phyloP scores from a whole-genome alignment of 2,113 vertebrate species.

The Microcebus ravelobensis region DNA sequence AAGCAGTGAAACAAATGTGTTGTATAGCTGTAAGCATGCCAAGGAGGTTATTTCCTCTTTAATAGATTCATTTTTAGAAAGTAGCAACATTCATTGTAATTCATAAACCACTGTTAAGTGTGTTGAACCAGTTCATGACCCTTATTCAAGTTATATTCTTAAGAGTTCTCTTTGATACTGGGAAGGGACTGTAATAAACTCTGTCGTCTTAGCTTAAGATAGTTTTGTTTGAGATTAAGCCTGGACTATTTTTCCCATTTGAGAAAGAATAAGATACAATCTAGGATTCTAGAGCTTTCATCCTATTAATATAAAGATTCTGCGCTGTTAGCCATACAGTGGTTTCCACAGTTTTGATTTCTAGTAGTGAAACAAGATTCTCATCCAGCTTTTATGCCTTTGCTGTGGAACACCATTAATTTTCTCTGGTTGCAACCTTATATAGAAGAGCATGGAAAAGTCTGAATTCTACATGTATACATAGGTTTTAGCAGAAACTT shows the following conservation, averaged over 20 bases:
- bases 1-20: constrained; percentile 65
- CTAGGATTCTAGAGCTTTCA: constrained; percentile 37
- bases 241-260: constrained; percentile 28
- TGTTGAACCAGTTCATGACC: constrained; percentile 30
- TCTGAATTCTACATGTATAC: background rate
- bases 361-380: constrained; percentile 39
- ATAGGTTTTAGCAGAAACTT: constrained; percentile 46
- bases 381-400: constrained; percentile 23
- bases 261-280: constrained; percentile 38
- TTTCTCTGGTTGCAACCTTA: constrained; percentile 60
- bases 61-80: constrained; percentile 44
- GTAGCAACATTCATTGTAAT: constrained; percentile 16
- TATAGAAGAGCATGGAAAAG: constrained; percentile 68
- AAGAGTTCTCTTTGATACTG: constrained; percentile 44
- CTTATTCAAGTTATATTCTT: constrained; percentile 33
- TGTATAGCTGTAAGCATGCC: constrained; percentile 70
- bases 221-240: constrained; percentile 46
- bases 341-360: constrained; percentile 43
- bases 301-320: constrained; percentile 20
- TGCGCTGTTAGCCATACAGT: background rate
- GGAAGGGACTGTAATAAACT: background rate
- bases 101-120: constrained; percentile 40
- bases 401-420: constrained; percentile 53
- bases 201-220: constrained; percentile 34
- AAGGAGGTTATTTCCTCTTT: constrained; percentile 73